A percentile compares a stretch with the other conserved stretches of the same genome.
phyloP scores from a whole-genome alignment of 2,888 invertebrate genomes.

The Palloptera scutellata region DNA sequence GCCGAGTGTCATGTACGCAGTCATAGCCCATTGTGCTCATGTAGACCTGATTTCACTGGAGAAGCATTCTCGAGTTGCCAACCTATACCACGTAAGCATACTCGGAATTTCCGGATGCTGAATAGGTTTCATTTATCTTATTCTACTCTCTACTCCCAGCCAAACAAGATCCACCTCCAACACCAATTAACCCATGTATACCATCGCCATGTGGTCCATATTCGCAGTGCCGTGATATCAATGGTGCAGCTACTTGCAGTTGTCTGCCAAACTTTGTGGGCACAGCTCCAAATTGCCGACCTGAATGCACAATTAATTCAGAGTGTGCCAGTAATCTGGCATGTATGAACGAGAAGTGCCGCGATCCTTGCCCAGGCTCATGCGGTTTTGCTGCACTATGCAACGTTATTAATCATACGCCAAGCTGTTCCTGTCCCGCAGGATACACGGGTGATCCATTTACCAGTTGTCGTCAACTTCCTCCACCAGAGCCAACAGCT shows the following conservation, averaged over 20 bases:
- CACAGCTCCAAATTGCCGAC: slow-evolving; percentile 79
- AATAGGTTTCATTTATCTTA: no score
- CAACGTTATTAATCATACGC: slow-evolving; percentile 78
- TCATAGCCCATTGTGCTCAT: slow-evolving; percentile 84
- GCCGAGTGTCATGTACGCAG: slow-evolving; percentile 82
- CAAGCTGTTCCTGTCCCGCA: slow-evolving; percentile 76
- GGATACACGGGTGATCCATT: slow-evolving; percentile 83
- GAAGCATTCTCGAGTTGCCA: slow-evolving; percentile 78
- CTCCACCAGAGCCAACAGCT: slow-evolving; percentile 62
- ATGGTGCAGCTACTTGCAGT: slow-evolving; percentile 75
- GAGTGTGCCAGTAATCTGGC: slow-evolving; percentile 77
- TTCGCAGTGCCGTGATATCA: slow-evolving; percentile 75
- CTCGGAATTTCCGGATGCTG: no score
- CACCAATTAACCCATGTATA: slow-evolving; percentile 71
- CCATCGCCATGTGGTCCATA: slow-evolving; percentile 84
- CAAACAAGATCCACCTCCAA: slow-evolving; percentile 46
- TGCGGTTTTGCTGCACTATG: slow-evolving; percentile 79
- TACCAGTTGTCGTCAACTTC: slow-evolving; percentile 71
- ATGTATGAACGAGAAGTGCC: slow-evolving; percentile 77
- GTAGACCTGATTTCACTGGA: slow-evolving; percentile 76
- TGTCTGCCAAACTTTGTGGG: slow-evolving; percentile 77
- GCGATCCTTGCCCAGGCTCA: slow-evolving; percentile 79
- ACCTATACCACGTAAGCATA: slow-evolving; percentile 67
- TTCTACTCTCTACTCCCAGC: slow-evolving; percentile 1
- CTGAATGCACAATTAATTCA: slow-evolving; percentile 79